Evolutionary conservation across 2,113 vertebrate genomes (phyloP), one percentile per base, ranked within the genome.

Genomic region (Eretmochelys imbricata): DNA sequence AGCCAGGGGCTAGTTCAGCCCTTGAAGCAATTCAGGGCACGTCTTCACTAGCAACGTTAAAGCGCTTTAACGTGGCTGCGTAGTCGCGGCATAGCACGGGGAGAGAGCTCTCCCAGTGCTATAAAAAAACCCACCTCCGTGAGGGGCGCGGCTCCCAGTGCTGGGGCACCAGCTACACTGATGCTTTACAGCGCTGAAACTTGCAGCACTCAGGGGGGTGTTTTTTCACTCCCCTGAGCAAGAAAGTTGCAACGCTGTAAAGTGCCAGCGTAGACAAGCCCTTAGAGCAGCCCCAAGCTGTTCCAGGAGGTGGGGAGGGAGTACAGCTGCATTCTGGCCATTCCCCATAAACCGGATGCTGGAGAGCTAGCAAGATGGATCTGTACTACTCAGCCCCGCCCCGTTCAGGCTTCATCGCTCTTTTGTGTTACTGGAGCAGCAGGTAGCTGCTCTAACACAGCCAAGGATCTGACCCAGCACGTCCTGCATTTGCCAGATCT

Each of bases 301-400:
- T 27, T 84, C 51, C 72, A 92, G 42, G 78, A 55, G 91, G 49
- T 76, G 46, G 46, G 27, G 7, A 42, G 78, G 31, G 82, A 93
- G 75, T 0, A 0, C 1, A 84, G 80, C 69, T 72, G 13, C 42
- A 29, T 78, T 94, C 22, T 62, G 16, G 20, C 24, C 4, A 0
- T 80, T 46, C n/a, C 69, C 54, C 42, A 87, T 25, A 54, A 84
- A 84, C 46, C 42, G 75, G 42, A 38, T 42, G n/a, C 69, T 75
- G 69, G 35, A 42, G 59, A 96, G 75, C 42, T 46, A 53, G 87
- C 88, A 85, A 38, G 4, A 20, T 38, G 65, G 19, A 20, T 72
- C 65, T 22, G 19, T 72, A 19, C 19, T 72, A 22, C n/a, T n/a
- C 65, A 20, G n/a, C n/a, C 19, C 76, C 54, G 81, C 54, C 42